A percentile compares a stretch with the other conserved stretches of the same genome.
Evolutionary conservation across 2,797 vertebrate genomes (phyloP).

Genomic region (Ambastaia sidthimunki): DNA sequence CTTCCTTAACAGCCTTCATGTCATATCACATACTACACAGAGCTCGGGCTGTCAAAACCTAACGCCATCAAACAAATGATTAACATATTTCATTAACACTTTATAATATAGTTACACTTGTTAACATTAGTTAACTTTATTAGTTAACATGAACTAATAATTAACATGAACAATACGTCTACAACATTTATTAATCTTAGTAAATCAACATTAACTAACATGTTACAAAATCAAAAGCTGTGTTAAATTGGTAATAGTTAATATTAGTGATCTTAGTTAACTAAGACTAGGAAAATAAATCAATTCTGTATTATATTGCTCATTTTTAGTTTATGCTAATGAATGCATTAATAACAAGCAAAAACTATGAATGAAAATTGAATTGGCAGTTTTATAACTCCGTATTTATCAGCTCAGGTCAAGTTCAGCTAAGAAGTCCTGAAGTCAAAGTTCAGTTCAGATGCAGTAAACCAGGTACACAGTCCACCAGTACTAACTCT

Average conservation of each 20-base stretch:
- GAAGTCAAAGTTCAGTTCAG: constrained; percentile 30
- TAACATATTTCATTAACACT: background rate
- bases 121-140: background rate
- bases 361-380: background rate
- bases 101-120: too few species aligned
- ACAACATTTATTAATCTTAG: too few species aligned
- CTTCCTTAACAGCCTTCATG: background rate
- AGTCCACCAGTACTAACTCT: background rate
- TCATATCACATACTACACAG: background rate
- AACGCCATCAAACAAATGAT: background rate
- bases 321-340: too few species aligned
- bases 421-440: constrained; percentile 47
- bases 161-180: too few species aligned
- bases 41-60: background rate
- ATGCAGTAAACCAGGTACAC: constrained; percentile 12
- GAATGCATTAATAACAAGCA: background rate
- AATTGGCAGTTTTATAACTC: background rate
- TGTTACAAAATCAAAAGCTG: too few species aligned
- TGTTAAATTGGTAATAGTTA: too few species aligned
- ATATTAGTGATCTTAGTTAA: too few species aligned
- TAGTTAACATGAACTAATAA: too few species aligned
- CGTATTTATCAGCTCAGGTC: background rate
- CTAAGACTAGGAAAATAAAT: too few species aligned
- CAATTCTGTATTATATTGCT: too few species aligned
- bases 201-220: too few species aligned